Evolutionary conservation across 30 jellyfish, hydroid and myxozoan genomes (phyloP), one percentile per base, ranked within the genome.

Genomic region (Pelagia noctiluca): DNA sequence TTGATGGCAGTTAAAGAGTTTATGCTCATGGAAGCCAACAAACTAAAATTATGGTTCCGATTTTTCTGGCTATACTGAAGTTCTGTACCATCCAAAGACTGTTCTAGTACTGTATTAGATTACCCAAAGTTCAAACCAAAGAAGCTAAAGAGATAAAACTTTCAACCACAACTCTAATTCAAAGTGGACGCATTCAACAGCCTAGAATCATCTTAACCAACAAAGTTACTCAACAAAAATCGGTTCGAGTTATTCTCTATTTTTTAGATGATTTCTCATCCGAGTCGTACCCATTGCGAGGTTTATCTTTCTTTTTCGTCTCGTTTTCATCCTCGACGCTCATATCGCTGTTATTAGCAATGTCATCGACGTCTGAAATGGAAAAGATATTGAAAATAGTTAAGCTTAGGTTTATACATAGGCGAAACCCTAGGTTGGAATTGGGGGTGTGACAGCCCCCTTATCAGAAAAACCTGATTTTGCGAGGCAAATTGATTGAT

Each of bases 321-420:
- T 86, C 71, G 81, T 83, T 53, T 35, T 84, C 94, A 71, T 75
- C 94, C 25, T 84, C 94, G 37, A 84, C 26, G 54, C 88, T 75
- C 88, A 84, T 84, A 63, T 73, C 94, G 65, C 94, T 73, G 53
- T 73, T 85, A 13, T 30, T 88, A 36, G 36, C 94, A 16, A 23
- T 83, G 22, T 26, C 74, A 12, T 26, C 81, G 13, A 37, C 68
- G 50, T 57, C 89, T 75, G 37, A 23, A 0, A 3, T 42, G 16
- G 68, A 52, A 52, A 52, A 10, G 21, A 52, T 4, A 3, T 52
- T 8, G 26, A 8, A 52, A 3, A 52, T 30, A 52, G 68, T 10
- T 52, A 19, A 19, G 16, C 4, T 52, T 52, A 5, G 57, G 16
- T 5, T 5, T 42, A 16, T 42, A 42, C 57, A 42, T 8, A 5